Evolutionary conservation across 64 coral and sea anemone species (phyloP), one percentile per base, ranked within the genome.

Genomic region (Stichodactyla helianthus): DNA sequence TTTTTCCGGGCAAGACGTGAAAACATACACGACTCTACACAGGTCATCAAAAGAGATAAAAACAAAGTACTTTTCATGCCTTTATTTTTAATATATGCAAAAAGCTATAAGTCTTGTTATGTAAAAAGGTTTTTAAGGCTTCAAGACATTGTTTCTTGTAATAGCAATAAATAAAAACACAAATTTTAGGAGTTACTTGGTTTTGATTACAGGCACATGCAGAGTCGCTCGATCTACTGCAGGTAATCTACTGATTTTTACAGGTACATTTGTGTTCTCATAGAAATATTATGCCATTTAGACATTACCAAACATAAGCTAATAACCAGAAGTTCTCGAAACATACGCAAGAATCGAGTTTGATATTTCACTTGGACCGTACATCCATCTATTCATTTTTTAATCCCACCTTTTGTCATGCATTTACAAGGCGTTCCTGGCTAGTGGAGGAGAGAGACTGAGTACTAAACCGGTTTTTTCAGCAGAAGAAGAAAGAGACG

Each of bases 391-490:
- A 27, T 74, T 12, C 68, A 27, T 58, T 58, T 27, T 71, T 44
- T 44, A 44, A 44, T 52, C 78, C 19, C 51, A 81, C 17, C 52
- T 52, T n/a, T 81, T 79, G 44, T 50, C 14, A 54, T 18, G 28
- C 31, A 50, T 79, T 52, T 7, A 50, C 78, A 81, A 81, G 78
- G 78, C 78, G 78, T 81, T 81, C 78, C 78, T 53, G 17, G 50
- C 50, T 19, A 50, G 50, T 81, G 26, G 0, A 1, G 4, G 78
- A 81, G 78, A 31, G 78, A 81, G 78, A 19, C 78, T 81, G 78
- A 81, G 78, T 81, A 81, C 78, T 81, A 81, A 81, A 81, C 78
- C 78, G 78, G 78, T 81, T 81, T 54, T 81, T 81, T 15, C 27
- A 79, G 77, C 31, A 44, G 35, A 71, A 19, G 1, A 58, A 15